Conservation (phyloP, 2,888 invertebrate species). For the Hemithea aestivaria region DNA sequence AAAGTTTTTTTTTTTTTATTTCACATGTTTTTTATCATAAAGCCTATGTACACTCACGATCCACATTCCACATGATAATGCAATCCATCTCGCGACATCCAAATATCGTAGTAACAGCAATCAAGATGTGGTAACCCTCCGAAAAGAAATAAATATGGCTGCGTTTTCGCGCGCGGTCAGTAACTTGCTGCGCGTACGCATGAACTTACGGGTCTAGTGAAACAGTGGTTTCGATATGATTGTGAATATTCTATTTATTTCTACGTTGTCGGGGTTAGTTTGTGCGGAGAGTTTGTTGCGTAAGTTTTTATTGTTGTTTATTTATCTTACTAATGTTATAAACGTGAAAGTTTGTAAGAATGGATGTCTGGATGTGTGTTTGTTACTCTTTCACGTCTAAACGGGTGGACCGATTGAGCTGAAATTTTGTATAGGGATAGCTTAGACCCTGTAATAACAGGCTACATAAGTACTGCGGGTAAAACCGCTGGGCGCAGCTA, state of each 20-base stretch:
- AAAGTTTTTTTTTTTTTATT: too few species aligned
- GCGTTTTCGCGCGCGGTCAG: conserved; percentile 29
- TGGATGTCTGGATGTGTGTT: too few species aligned
- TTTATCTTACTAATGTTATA: too few species aligned
- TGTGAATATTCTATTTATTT: conserved; percentile 32
- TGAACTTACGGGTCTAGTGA: conserved; percentile 1
- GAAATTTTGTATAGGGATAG: too few species aligned
- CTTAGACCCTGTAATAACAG: too few species aligned
- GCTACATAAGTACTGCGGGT: too few species aligned
- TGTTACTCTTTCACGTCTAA: too few species aligned
- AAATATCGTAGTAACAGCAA: conserved; percentile 28
- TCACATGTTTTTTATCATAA: too few species aligned
- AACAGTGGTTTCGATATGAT: conserved; percentile 26
- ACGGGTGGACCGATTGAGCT: too few species aligned
- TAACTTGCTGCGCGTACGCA: conserved; percentile 9
- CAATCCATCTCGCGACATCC: conserved; percentile 8
- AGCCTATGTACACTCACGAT: too few species aligned
- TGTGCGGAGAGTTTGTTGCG: conserved; percentile 36
- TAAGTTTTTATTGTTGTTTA: conserved; percentile 29
- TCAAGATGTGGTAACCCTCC: conserved; percentile 17
- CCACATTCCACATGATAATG: neutral
- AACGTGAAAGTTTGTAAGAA: too few species aligned
- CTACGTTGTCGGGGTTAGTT: conserved; percentile 31
- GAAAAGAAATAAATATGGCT: conserved; percentile 37
- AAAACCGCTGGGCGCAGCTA: too few species aligned